Base-by-base conservation (phyloP, 2,888 invertebrate genomes). In the Conomelus anceps region DNA sequence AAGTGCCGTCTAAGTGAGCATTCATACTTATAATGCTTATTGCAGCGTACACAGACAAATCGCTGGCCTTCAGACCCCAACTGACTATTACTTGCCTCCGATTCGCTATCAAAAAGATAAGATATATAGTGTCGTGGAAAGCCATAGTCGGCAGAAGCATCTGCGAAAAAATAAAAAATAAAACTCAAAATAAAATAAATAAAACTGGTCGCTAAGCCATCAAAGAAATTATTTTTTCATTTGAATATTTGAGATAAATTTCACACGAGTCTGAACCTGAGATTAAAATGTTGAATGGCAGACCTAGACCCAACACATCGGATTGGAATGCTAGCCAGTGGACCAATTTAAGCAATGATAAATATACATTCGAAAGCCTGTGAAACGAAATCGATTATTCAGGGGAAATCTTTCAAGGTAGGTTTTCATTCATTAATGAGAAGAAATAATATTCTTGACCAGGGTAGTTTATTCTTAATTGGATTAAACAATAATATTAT, bases 1-100 rank as follows among this genome's bases (percentile, higher is more conserved):
- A 91, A 92, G 91, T 93, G 93, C 17, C 93, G 92, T 86, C 91
- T 92, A 22, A 93, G 91, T 41, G 92, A 92, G 86, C 91, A 91
- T 87, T 91, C 91, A 24, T 91, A 90, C 24, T 91, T 91, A 88
- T 92, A 92, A 22, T 89, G 89, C 23, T 91, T 91, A 22, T 92
- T 91, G 89, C 92, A 92, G 22, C 34, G n/a, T 1, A 29, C 20
- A 29, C 90, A 90, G n/a, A 63, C 85, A 86, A 63, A 63, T 63
- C 63, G 1, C 63, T 63, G 63, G n/a, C 63, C n/a, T 7, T 63
- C 63, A n/a, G 63, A 6, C 0, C 63, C 63, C 63, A n/a, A n/a
- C n/a, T 63, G 63, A 63, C 63, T 63, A n/a, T n/a, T n/a, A 7
- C 63, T 63, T 1, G 1, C 13, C n/a, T 63, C 63, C 20, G 63